Evolutionary conservation across 2,888 invertebrate genomes (phyloP).

Genomic region (Lasioglossum lativentre): DNA sequence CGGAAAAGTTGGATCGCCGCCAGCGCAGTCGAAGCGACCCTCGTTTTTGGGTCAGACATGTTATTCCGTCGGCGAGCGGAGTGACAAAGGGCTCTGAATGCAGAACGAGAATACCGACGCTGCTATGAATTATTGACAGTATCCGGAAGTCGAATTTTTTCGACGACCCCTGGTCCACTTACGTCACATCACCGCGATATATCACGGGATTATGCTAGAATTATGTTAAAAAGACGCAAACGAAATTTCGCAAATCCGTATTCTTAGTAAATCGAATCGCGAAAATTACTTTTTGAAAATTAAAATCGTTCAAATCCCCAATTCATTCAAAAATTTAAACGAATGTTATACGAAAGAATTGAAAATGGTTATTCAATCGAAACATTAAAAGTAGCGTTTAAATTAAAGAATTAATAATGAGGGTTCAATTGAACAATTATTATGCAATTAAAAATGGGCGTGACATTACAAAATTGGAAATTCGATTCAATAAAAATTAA

Average conservation of each 20-base stretch:
- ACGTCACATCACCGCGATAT: constrained; percentile 23
- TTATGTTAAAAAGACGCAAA: constrained; percentile 25
- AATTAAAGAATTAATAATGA: no score
- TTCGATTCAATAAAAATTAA: no score
- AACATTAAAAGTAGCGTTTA: no score
- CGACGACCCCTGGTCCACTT: constrained; percentile 5
- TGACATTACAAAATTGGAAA: no score
- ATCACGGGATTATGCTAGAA: constrained; percentile 39
- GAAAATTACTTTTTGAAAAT: neutral
- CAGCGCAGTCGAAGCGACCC: constrained; percentile 35
- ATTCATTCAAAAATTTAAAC: neutral
- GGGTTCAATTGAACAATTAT: no score
- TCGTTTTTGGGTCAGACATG: constrained; percentile 57
- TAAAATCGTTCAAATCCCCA: neutral
- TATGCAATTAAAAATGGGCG: no score
- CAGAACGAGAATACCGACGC: constrained; percentile 43
- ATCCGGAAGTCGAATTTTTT: constrained; percentile 49
- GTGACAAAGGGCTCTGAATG: constrained; percentile 56
- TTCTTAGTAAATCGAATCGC: neutral
- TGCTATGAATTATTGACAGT: constrained; percentile 51
- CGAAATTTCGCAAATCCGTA: neutral
- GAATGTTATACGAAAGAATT: no score
- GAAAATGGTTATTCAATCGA: no score
- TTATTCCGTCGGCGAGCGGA: constrained; percentile 46
- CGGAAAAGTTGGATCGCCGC: constrained; percentile 43